Evolutionary conservation across 2,113 vertebrate genomes (phyloP).

Genomic region (Todiramphus chloris): DNA sequence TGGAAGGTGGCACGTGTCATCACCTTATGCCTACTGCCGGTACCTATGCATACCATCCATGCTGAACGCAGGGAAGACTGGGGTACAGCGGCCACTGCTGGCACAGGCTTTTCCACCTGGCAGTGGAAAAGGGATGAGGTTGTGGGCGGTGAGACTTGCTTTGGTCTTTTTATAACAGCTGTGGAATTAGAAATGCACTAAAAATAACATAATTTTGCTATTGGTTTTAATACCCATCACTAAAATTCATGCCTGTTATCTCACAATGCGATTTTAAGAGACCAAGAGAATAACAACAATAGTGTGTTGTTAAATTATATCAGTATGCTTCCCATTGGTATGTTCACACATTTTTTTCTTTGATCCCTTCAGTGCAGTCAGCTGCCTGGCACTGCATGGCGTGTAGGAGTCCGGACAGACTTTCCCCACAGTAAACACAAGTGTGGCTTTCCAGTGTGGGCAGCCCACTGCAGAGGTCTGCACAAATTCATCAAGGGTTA

Average conservation of each 20-base stretch:
- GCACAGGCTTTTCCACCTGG: neutral
- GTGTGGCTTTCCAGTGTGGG: neutral
- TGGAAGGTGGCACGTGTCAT: neutral
- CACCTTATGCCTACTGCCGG: neutral
- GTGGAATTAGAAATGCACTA: neutral
- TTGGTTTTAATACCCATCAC: neutral
- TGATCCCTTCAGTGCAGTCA: neutral
- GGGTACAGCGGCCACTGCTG: rapidly evolving
- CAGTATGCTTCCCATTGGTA: neutral
- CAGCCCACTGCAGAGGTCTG: neutral
- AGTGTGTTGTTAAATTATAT: neutral
- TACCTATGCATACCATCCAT: rapidly evolving
- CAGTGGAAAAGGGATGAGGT: neutral
- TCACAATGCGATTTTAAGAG: neutral
- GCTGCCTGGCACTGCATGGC: neutral
- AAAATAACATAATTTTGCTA: neutral
- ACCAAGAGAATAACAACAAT: neutral
- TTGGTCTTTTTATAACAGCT: neutral
- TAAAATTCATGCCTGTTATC: neutral
- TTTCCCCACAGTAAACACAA: neutral
- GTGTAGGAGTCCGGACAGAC: neutral
- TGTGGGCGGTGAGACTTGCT: neutral
- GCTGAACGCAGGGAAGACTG: neutral
- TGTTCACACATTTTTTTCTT: neutral
- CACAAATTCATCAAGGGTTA: neutral